phyloP scores from a whole-genome alignment of 2,113 vertebrate genomes.

The Rissa tridactyla region DNA sequence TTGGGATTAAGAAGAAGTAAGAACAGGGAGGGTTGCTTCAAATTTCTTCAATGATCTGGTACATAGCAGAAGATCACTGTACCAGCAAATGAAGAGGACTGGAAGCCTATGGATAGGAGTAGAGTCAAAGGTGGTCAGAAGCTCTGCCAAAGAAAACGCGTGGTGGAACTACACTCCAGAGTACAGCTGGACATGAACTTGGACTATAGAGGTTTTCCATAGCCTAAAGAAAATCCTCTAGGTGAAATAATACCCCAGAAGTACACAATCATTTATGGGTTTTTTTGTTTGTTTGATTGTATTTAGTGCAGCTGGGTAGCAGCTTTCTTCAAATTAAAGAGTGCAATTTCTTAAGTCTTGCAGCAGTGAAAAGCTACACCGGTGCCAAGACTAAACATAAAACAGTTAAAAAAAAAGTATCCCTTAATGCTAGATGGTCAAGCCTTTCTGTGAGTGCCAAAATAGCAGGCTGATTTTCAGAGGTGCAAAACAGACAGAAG shows the following conservation, averaged over 20 bases:
- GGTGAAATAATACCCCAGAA: neutral
- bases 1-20: neutral
- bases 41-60: neutral
- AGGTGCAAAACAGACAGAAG: conserved; percentile 30
- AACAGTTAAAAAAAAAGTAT: neutral
- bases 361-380: neutral
- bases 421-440: neutral
- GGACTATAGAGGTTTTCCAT: neutral
- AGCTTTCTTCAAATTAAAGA: neutral
- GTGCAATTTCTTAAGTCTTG: neutral
- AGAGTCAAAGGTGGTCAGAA: neutral
- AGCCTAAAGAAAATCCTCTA: neutral
- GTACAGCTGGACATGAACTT: neutral
- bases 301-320: neutral
- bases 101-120: neutral
- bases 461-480: conserved; percentile 40
- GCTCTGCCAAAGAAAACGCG: neutral
- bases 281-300: neutral
- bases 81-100: neutral
- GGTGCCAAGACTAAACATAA: conserved; percentile 21
- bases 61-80: neutral
- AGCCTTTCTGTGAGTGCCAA: neutral
- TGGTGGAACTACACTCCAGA: neutral
- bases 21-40: neutral
- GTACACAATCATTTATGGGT: neutral